phyloP scores from a whole-genome alignment of 1,140 invertebrate species.

The Hermetia illucens region DNA sequence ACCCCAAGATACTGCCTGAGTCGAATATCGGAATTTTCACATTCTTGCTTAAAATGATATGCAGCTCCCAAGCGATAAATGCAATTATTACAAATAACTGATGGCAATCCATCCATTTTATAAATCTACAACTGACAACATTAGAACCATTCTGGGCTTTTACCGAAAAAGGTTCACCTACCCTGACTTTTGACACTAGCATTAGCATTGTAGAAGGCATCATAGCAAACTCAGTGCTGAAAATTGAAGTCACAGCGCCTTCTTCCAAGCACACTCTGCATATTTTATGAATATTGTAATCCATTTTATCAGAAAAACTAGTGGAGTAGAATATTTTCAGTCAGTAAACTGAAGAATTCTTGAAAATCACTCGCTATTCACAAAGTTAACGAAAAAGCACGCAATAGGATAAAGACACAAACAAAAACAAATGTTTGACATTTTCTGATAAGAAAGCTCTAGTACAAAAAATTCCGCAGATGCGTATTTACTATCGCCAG shows the following conservation, averaged over 20 bases:
- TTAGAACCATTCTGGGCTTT: constrained; percentile 4
- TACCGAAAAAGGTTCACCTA: constrained; percentile 16
- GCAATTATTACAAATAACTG: constrained; percentile 49
- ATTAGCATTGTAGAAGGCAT: constrained; percentile 46
- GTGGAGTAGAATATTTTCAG: too few species aligned
- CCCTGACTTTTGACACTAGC: constrained; percentile 45
- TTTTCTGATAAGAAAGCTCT: too few species aligned
- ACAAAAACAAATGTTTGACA: too few species aligned
- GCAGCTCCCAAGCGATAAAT: constrained; percentile 46
- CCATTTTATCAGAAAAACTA: too few species aligned
- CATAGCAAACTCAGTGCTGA: constrained; percentile 45
- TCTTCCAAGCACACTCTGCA: constrained; percentile 49
- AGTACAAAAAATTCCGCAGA: too few species aligned
- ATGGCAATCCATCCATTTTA: constrained; percentile 44
- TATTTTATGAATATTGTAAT: constrained; percentile 33
- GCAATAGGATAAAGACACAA: too few species aligned
- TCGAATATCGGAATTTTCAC: constrained; percentile 44
- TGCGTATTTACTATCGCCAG: too few species aligned
- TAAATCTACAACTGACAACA: constrained; percentile 32
- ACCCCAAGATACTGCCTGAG: constrained; percentile 44
- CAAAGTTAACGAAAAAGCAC: too few species aligned
- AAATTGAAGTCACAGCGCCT: constrained; percentile 40
- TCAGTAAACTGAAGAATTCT: too few species aligned
- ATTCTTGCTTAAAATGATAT: constrained; percentile 51
- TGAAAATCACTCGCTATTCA: too few species aligned